Evolutionary conservation across 2,888 invertebrate species (phyloP).

Genomic region (Drosophila maculinotata): DNA sequence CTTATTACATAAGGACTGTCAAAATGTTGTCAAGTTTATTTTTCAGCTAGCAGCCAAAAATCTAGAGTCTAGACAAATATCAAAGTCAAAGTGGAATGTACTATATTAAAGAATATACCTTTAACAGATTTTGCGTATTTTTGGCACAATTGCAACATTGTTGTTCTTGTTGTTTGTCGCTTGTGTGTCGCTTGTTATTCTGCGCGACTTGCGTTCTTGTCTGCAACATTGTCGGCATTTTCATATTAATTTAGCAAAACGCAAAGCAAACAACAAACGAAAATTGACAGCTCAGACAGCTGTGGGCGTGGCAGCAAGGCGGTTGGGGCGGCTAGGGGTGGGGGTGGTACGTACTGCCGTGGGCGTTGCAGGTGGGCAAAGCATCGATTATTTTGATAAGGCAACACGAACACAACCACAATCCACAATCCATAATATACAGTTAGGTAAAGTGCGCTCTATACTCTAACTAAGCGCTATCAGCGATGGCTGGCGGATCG

Average conservation of each 20-base stretch:
- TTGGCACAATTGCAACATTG: conserved; percentile 12
- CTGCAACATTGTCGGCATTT: conserved; percentile 40
- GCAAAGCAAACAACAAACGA: conserved; percentile 68
- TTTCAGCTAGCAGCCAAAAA: not conserved
- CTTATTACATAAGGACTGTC: not conserved
- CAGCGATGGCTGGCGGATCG: conserved; percentile 19
- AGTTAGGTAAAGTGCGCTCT: conserved; percentile 37
- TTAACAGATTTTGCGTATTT: conserved; percentile 25
- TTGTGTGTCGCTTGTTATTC: not conserved
- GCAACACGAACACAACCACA: conserved; percentile 49
- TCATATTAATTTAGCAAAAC: conserved; percentile 66
- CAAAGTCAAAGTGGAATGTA: too few relatives aligned
- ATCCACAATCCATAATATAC: not conserved
- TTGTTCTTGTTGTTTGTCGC: not conserved
- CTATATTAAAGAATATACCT: conserved; percentile 6
- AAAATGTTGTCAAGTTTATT: conserved; percentile 3
- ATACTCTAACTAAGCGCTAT: conserved; percentile 18
- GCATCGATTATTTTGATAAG: conserved; percentile 76
- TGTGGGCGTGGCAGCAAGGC: conserved; percentile 15
- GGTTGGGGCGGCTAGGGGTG: conserved; percentile 10
- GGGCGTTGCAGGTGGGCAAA: conserved; percentile 22
- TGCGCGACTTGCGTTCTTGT: conserved; percentile 17
- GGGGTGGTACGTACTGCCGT: too few relatives aligned
- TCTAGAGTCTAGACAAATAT: too few relatives aligned
- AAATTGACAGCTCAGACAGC: conserved; percentile 70